phyloP scores from a whole-genome alignment of 2,113 vertebrate species.

The Felis catus region F.catus_Fca126_mat1.0 CM031415.1:86408501-86409000 shows the following conservation, averaged over 20 bases:
- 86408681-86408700: background rate
- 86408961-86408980: background rate
- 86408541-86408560: background rate
- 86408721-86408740: too few species aligned
- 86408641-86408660: background rate
- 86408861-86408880: constrained; percentile 78
- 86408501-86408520: background rate
- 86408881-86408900: constrained; percentile 83
- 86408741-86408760: background rate
- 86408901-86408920: constrained; percentile 27
- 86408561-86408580: background rate
- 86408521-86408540: background rate
- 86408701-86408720: background rate
- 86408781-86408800: background rate
- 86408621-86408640: background rate
- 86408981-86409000: constrained; percentile 22
- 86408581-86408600: background rate
- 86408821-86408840: background rate
- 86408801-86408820: background rate
- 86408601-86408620: background rate
- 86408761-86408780: background rate
- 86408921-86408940: background rate
- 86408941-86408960: background rate
- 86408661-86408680: background rate
- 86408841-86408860: background rate